Evolutionary conservation across 2,888 invertebrate genomes (phyloP).

Genomic region (Oasisia sp.): DNA sequence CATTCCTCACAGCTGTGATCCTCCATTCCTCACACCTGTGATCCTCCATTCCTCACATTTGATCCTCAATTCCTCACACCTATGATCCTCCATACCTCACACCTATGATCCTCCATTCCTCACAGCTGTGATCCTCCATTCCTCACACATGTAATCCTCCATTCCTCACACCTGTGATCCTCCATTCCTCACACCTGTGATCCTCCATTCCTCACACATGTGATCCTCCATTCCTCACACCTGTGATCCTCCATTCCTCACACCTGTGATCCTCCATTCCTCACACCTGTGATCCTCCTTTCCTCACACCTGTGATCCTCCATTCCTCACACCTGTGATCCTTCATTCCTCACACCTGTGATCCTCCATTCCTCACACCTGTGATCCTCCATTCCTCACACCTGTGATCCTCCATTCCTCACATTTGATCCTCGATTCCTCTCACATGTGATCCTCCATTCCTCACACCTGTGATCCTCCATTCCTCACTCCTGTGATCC

Average conservation of each 20-base stretch:
- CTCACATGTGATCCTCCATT: background rate
- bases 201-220: background rate
- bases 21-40: background rate
- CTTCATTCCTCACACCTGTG: no score
- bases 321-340: background rate
- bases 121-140: background rate
- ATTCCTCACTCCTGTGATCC: background rate
- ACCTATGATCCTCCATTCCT: background rate
- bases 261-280: background rate
- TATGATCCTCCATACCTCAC: background rate
- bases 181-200: no score
- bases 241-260: background rate
- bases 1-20: background rate
- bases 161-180: background rate
- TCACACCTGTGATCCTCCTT: no score
- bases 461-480: no score
- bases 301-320: conserved; percentile 1
- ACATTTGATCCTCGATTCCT: background rate
- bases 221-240: background rate
- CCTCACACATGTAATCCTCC: background rate
- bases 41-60: background rate
- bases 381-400: background rate
- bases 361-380: background rate
- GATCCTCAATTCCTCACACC: background rate
- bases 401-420: background rate